Evolutionary conservation across 2,113 vertebrate genomes (phyloP).

Genomic region (Phrynocephalus versicolor): DNA sequence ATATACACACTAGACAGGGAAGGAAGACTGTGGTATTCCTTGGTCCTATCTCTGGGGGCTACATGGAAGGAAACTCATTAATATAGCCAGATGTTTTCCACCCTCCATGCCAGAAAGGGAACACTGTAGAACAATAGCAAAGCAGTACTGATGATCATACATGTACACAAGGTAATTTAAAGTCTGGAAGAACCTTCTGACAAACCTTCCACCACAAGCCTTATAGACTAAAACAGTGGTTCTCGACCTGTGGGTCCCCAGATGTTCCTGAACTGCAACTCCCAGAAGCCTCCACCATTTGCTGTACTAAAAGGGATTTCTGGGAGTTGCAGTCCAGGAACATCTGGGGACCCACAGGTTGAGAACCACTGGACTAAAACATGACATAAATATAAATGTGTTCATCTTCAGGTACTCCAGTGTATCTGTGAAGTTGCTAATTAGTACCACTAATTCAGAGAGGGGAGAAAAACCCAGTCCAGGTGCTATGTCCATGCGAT

Average conservation of each 20-base stretch:
- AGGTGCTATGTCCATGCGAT: no score
- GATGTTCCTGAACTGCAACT: no score
- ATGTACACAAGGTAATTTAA: neutral
- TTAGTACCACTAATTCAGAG: neutral
- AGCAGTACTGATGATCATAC: neutral
- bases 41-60: neutral
- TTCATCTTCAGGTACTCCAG: neutral
- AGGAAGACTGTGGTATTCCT: neutral
- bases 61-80: neutral
- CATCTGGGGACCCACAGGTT: no score
- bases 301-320: no score
- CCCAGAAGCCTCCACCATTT: no score
- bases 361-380: neutral
- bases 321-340: no score
- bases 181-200: neutral
- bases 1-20: neutral
- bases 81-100: slow-evolving; percentile 8
- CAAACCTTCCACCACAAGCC: neutral
- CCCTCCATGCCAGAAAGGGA: neutral
- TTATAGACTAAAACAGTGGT: neutral
- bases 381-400: neutral
- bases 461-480: no score
- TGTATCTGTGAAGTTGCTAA: neutral
- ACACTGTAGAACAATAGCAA: neutral
- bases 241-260: no score